Evolutionary conservation across 2,888 invertebrate species (phyloP).

Genomic region (Glyphotaelius pellucidus): DNA sequence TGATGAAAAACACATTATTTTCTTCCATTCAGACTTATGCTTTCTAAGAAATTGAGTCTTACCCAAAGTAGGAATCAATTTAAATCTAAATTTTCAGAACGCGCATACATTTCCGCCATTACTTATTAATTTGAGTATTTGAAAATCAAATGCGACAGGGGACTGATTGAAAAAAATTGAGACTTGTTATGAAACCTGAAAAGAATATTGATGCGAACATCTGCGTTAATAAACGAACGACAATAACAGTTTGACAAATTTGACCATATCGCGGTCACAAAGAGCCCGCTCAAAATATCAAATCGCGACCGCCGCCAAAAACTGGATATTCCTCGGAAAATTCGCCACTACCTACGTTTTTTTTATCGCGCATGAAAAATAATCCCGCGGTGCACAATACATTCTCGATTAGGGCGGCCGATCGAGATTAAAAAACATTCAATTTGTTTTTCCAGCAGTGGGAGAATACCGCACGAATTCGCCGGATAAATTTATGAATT

Average conservation of each 20-base stretch:
- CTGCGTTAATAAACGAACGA: background rate
- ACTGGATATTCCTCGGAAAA: background rate
- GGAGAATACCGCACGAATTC: constrained; percentile 17
- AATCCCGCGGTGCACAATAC: constrained; percentile 29
- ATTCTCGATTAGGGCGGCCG: constrained; percentile 29
- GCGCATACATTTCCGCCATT: background rate
- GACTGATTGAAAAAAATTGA: background rate
- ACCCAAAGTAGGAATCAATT: background rate
- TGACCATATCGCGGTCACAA: background rate
- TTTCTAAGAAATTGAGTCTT: background rate
- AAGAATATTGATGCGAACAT: background rate
- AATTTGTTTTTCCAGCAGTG: constrained; percentile 23
- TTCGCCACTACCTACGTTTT: background rate
- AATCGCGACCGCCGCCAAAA: no score
- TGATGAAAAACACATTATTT: no score
- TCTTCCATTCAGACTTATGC: no score
- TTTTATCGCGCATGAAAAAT: constrained; percentile 29
- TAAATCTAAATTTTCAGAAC: background rate
- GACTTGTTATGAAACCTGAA: background rate
- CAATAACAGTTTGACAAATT: background rate
- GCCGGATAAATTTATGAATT: constrained; percentile 29
- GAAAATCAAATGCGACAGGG: background rate
- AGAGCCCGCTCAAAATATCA: background rate
- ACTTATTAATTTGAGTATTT: background rate
- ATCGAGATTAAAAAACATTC: constrained; percentile 34